A percentile compares a stretch with the other conserved stretches of the same genome.
These are phyloP conservation scores for Aricia agestis DNA, from an alignment of 1,140 invertebrate genomes.

Conservation along the genomic window DNA sequence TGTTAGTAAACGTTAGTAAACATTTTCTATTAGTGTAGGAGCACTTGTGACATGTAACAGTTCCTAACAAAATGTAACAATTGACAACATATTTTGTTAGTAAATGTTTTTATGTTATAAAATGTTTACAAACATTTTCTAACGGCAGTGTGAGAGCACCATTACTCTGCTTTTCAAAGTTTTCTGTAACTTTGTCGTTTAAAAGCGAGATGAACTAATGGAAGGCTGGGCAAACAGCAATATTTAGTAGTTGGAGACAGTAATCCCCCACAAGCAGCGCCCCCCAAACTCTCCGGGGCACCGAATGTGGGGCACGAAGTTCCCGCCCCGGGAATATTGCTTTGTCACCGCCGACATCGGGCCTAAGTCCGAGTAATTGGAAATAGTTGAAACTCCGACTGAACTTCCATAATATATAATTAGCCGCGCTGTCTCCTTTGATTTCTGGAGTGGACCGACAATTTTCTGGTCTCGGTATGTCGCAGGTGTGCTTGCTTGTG, in stretches of 20 bases:
- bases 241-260: constrained; percentile 54
- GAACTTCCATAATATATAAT: constrained; percentile 29
- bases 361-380: constrained; percentile 72
- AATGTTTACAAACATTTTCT: too few species aligned
- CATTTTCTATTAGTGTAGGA: too few species aligned
- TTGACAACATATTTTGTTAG: too few species aligned
- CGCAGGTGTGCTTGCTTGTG: too few species aligned
- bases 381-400: constrained; percentile 63
- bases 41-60: too few species aligned
- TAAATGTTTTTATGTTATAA: too few species aligned
- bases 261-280: constrained; percentile 52
- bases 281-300: constrained; percentile 67
- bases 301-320: constrained; percentile 70
- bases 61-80: too few species aligned
- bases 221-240: constrained; percentile 35
- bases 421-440: background rate
- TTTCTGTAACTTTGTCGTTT: background rate
- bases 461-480: too few species aligned
- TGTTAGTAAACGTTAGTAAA: too few species aligned
- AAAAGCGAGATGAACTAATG: constrained; percentile 9
- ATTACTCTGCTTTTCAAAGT: background rate
- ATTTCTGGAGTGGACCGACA: background rate
- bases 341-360: constrained; percentile 71
- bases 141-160: too few species aligned
- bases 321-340: constrained; percentile 67